Base-by-base conservation (phyloP, 1,140 invertebrate species). In the Formica exsecta region DNA sequence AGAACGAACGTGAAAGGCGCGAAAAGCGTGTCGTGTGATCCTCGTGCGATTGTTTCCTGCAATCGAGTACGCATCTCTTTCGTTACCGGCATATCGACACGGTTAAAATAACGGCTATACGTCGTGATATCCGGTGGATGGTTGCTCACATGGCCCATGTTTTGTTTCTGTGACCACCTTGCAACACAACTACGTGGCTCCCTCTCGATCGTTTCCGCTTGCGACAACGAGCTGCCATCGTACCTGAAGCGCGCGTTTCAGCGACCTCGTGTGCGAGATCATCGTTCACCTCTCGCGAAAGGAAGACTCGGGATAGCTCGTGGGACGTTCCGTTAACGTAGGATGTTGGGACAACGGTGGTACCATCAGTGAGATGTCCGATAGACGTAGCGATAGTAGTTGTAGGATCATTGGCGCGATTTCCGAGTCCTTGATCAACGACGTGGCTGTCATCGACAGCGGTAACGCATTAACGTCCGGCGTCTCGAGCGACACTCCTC, bases 111-210 rank as follows among this genome's bases (percentile, higher is more conserved):
- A 32, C 16, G 9, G 13, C 7, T n/a, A 59, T 11, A 54, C 16
- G 29, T 48, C 36, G 13, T 13, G 7, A 44, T 57, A 74, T 61
- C 54, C 54, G 68, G 25, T 36, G 61, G 32, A 59, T 2, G 48
- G 32, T 89, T 65, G 70, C 71, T 80, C 89, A 90, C 89, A 90
- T 90, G 89, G 89, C 74, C 76, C 22, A 36, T 90, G 89, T 90
- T 90, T 90, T 90, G 89, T 84, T 87, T 57, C 80, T 62, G 79
- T 68, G 29, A 61, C 41, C 62, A 62, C 61, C 66, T 77, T 36
- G 77, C 85, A 57, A n/a, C 22, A 62, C 38, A 51, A 51, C 57
- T 85, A 44, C 88, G 81, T 90, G 86, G 83, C 89, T 90, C 86
- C 86, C 89, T 84, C 89, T 86, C 70, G 68, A 7, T 25, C 61